Evolutionary conservation across 92 coral and sea anemone genomes (phyloP), one percentile per base, ranked within the genome.

Genomic region (Nematostella vectensis): DNA sequence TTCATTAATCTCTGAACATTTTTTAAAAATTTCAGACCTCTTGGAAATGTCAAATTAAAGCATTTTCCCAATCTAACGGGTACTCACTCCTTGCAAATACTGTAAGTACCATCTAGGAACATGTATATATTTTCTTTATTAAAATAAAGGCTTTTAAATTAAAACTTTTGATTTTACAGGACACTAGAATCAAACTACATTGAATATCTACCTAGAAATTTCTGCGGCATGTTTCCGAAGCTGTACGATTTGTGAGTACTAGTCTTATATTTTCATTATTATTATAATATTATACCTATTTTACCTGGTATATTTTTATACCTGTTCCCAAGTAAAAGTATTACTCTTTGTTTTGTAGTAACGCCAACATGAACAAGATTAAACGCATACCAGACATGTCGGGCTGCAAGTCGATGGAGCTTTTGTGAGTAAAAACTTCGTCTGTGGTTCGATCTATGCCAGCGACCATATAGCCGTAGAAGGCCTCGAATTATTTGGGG

Each of bases 11-110:
- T n/a, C n/a, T n/a, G n/a, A n/a, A n/a, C n/a, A n/a, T n/a, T n/a
- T n/a, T n/a, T n/a, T n/a, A n/a, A n/a, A n/a, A n/a, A 15, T 33
- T 33, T 33, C 40, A 89, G 96, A 48, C 25, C 74, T 0, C 30
- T 89, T 76, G 68, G 61, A 9, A 54, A 54, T 44, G 67, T 71
- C 19, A 74, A 70, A 37, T 61, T 89, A 4, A 49, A 53, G 12
- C 70, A 58, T 38, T 89, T 89, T 63, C 96, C 96, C 1, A 83
- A 88, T 56, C 50, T 88, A 63, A 88, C 96, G 13, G 96, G 96
- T 4, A 67, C 88, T 31, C 39, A 62, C 8, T 58, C 81, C 25
- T 65, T 88, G 4, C 53, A 71, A 33, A 28, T 30, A n/a, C 59
- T 88, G 96, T 88, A 79, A 58, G 96, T 88, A 25, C 24, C 29